Conservation (phyloP, 2,113 vertebrate genomes). For the Sapajus apella region DNA sequence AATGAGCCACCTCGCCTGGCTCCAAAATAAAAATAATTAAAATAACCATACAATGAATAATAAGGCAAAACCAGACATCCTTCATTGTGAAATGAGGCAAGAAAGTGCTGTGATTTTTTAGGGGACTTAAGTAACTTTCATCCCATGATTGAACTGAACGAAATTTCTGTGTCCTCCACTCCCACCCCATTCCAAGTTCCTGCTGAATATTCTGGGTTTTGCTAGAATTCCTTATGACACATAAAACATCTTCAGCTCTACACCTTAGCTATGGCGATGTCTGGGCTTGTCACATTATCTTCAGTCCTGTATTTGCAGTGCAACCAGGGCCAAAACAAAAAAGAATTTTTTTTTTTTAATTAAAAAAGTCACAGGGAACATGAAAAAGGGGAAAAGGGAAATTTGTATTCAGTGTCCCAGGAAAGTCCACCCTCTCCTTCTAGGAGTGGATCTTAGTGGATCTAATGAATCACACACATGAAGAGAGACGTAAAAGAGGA, state of each 20-base stretch:
- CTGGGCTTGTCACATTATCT: not conserved
- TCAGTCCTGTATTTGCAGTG: not conserved
- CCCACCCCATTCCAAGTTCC: not conserved
- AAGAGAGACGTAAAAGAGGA: not conserved
- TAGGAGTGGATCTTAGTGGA: not conserved
- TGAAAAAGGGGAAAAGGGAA: not conserved
- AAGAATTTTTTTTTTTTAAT: not conserved
- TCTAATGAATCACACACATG: not conserved
- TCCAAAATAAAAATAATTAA: not conserved
- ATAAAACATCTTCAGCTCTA: not conserved
- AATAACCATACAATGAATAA: not conserved
- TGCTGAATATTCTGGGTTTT: conserved; percentile 36
- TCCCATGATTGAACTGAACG: not conserved
- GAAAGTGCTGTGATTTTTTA: not conserved
- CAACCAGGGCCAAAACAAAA: not conserved
- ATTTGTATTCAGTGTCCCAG: conserved; percentile 9
- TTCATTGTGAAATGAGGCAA: not conserved
- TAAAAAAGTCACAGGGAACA: not conserved
- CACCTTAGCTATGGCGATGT: not conserved
- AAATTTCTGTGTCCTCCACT: not conserved
- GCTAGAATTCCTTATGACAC: not conserved
- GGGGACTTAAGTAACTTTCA: not conserved
- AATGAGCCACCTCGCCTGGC: too few species aligned
- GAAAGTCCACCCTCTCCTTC: not conserved
- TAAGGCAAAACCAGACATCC: not conserved